Evolutionary conservation across 2,888 invertebrate species (phyloP), one percentile per base, ranked within the genome.

Genomic region (Thecocarcelia acutangulata): DNA sequence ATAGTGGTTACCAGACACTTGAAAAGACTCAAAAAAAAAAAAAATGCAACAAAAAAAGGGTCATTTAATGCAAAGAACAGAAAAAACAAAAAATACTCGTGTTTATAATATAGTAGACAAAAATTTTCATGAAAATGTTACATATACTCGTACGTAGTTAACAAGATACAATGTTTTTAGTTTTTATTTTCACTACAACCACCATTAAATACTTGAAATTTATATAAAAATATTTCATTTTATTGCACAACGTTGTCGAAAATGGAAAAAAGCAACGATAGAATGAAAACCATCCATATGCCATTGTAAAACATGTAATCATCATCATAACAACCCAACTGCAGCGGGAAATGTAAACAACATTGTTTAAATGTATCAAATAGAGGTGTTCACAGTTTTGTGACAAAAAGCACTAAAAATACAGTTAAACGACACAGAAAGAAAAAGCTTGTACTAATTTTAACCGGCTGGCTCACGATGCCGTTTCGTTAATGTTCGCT

Each of bases 181-280:
- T 42, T 33, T 24, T 59, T 52, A 5, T 48, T 44, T 50, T 46
- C 9, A 13, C 15, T 24, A 17, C 59, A 72, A 64, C 37, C 58
- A 64, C 50, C 48, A 77, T 66, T 68, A 74, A 68, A 73, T 74
- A 69, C 68, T 79, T 73, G 74, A 74, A 79, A 74, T 68, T 54
- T 74, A 21, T 66, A 69, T 61, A 68, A 8, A 79, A 73, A 48
- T 68, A 61, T 73, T 73, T 52, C 24, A 66, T 73, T 66, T 58
- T 40, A 33, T 61, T 69, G 17, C 33, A 19, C 33, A 46, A 56
- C 44, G 19, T 19, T 58, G 48, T 17, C 12, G 5, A 50, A 24
- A 72, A 28, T 37, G 44, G n/a, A 15, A 33, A 15, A 42, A 4
- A 54, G 13, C n/a, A 12, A 33, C n/a, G 15, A 48, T 21, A 40